Percentiles rank a stretch among this genome's conserved stretches.
These are phyloP conservation scores for Pseudorasbora parva DNA, from an alignment of 2,113 vertebrate genomes.

Conservation along the genomic window DNA sequence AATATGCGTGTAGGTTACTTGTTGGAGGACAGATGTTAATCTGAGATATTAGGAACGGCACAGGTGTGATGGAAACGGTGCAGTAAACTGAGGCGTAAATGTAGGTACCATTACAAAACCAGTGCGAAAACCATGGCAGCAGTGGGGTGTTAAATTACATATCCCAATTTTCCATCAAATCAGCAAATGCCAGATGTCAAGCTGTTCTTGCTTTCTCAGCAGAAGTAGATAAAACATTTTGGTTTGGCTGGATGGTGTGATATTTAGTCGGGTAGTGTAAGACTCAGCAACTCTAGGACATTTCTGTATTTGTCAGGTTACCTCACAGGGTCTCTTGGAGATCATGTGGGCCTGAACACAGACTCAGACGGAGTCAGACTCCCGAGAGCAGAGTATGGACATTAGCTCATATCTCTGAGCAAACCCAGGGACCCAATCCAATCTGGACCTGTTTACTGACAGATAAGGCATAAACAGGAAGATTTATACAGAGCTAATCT, in stretches of 20 bases:
- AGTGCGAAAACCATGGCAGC: not conserved
- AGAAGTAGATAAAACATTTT: slow-evolving; percentile 40
- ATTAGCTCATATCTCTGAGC: slow-evolving; percentile 45
- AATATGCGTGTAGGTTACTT: slow-evolving; percentile 51
- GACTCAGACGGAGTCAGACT: slow-evolving; percentile 29
- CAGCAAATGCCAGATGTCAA: slow-evolving; percentile 49
- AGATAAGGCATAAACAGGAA: slow-evolving; percentile 54
- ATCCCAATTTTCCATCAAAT: slow-evolving; percentile 35
- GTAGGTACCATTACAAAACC: not conserved
- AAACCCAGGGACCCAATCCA: slow-evolving; percentile 41
- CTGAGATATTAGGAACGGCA: not conserved
- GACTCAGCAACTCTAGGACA: slow-evolving; percentile 3
- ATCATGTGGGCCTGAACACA: slow-evolving; percentile 42
- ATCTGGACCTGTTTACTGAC: slow-evolving; percentile 55
- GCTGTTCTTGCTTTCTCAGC: slow-evolving; percentile 35
- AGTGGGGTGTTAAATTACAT: slow-evolving; percentile 46
- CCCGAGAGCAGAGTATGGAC: slow-evolving; percentile 29
- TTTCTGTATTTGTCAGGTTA: slow-evolving; percentile 30
- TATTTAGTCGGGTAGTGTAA: slow-evolving; percentile 21
- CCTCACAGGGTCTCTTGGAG: slow-evolving; percentile 20
- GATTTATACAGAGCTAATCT: slow-evolving; percentile 42
- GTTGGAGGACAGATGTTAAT: slow-evolving; percentile 51
- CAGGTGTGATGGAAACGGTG: slow-evolving; percentile 2
- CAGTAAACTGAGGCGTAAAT: not conserved
- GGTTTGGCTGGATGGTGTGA: not conserved